Base-by-base conservation (phyloP, 1,140 invertebrate species). In the Leptoteleia sp. region DNA sequence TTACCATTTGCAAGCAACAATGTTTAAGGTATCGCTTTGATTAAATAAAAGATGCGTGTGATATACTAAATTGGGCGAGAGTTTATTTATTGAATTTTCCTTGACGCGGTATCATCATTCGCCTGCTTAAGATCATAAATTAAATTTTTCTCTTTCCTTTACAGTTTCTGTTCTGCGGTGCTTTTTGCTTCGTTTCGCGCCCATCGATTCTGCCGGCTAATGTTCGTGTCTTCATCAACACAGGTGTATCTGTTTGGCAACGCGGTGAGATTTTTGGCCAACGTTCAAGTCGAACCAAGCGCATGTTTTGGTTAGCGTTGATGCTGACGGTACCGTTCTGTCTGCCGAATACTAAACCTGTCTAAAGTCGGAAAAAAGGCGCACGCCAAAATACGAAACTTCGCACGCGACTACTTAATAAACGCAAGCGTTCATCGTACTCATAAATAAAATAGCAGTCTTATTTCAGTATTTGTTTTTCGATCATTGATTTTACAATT, bases 191-290 rank as follows among this genome's bases (percentile, higher is more conserved):
- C 45, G 54, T 27, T 42, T 42, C 29, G 11, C 15, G 45, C 1
- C 48, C 67, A 59, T 77, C 65, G 59, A 77, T 77, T 77, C 19
- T 9, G 7, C 57, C 29, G 8, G 40, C 33, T 55, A 52, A 77
- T 59, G 57, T 77, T 70, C 73, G 50, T 65, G 59, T 64, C 73
- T 77, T 77, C 65, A 71, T 77, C 65, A 77, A 38, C 78, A 42
- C 82, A 84, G 84, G 82, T 84, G 82, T 84, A 84, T 82, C 80
- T 84, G 79, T 85, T 84, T 82, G 75, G 76, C 76, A 76, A 52
- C 33, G 59, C 50, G 64, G 78, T 68, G 76, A 83, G 81, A 84
- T 84, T 84, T 83, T 84, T 85, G 84, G 84, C 84, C 50, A 57
- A 38, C 12, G 75, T 77, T 84, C 84, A 85, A 85, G 68, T 83